Base-by-base conservation (phyloP, 2,113 vertebrate genomes). In the Thryonomys swinderianus region DNA sequence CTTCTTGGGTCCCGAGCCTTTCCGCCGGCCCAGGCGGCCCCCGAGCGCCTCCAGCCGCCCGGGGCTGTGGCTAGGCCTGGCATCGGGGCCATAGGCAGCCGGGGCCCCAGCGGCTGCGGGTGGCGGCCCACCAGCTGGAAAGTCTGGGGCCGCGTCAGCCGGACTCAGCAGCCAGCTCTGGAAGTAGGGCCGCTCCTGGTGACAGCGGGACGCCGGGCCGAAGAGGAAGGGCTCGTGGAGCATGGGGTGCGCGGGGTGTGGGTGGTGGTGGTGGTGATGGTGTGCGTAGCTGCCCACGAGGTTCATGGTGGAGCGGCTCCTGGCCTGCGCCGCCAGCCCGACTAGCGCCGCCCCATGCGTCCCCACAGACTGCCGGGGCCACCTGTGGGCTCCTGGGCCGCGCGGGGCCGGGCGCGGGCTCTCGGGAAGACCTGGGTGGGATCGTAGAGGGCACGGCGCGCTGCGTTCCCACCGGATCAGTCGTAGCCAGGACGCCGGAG, bases 191-290 rank as follows among this genome's bases (percentile, higher is more conserved):
- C 98, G 97, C 32, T 99, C 99, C 97, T 99, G 99, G 97, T 99
- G 99, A 80, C 99, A 99, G 94, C 99, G 98, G 20, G 98, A 97
- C 20, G 98, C 97, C 92, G 99, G 98, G 30, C 99, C 98, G 94
- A 99, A 99, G 71, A 99, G 99, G 94, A 99, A 99, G 11, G 99
- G 98, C 23, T 99, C 99, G 98, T 99, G 99, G 97, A 99, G 99
- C 98, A 99, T 98, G 92, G 99, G 98, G 96, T 99, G 99, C 96
- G 98, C 96, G 57, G 98, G 98, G 88, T 98, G 98, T 42, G 97
- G 73, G 59, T 97, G 98, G 81, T 98, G 98, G 23, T 98, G 98
- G 95, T 99, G 99, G 34, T 96, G 97, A 51, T 98, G 98, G 95
- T 99, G 98, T 97, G 99, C 99, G 98, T 99, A 99, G 96, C 99